phyloP scores from a whole-genome alignment of 2,113 vertebrate genomes.

The Brachirus orientalis region DNA sequence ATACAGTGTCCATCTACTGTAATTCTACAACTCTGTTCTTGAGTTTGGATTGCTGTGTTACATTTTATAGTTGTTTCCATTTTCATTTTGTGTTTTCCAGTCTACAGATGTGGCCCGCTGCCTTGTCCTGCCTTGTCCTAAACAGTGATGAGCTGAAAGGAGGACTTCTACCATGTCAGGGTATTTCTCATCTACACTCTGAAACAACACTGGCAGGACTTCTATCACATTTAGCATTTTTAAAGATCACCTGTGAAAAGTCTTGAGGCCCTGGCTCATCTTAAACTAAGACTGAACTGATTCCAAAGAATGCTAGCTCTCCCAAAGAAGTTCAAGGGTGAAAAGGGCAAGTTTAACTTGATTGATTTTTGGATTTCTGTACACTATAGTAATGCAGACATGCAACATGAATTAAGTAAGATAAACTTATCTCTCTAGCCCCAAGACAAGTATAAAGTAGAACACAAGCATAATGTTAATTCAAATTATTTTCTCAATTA shows the following conservation, averaged over 20 bases:
- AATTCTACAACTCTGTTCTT: constrained; percentile 14
- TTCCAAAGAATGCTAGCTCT: constrained; percentile 24
- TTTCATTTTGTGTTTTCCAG: constrained; percentile 48
- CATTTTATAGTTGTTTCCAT: constrained; percentile 67
- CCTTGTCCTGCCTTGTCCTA: constrained; percentile 56
- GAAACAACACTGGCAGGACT: constrained; percentile 70
- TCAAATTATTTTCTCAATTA: too few species aligned
- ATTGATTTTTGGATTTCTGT: background rate
- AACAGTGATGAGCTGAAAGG: constrained; percentile 46
- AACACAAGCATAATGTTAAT: too few species aligned
- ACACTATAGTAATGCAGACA: background rate
- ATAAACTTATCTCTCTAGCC: too few species aligned
- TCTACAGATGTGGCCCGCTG: constrained; percentile 29
- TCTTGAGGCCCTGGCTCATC: constrained; percentile 40
- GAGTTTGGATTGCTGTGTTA: constrained; percentile 52
- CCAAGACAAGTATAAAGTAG: too few species aligned
- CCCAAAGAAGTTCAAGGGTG: constrained; percentile 19
- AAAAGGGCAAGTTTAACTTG: constrained; percentile 14
- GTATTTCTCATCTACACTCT: constrained; percentile 72
- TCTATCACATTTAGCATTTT: constrained; percentile 66
- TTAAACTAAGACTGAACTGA: constrained; percentile 36
- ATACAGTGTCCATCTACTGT: background rate
- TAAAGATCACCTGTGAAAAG: constrained; percentile 66
- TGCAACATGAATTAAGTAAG: background rate
- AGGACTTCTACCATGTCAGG: constrained; percentile 74